A percentile compares a stretch with the other conserved stretches of the same genome.
Evolutionary conservation across 2,888 invertebrate species (phyloP).

Genomic region (Melieria picta): DNA sequence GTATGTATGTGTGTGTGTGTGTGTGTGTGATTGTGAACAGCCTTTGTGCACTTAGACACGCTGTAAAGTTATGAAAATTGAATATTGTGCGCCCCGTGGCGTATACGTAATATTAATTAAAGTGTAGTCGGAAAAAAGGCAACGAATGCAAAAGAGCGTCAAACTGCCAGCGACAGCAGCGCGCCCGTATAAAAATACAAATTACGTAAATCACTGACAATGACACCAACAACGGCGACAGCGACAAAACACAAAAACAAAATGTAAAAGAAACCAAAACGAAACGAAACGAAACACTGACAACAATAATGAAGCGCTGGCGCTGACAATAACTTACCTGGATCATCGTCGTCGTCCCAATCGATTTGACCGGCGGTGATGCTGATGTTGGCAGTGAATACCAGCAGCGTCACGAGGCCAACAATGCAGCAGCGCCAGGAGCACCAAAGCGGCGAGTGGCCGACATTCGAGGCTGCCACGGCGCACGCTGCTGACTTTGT

Average conservation of each 20-base stretch:
- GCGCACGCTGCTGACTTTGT: neutral
- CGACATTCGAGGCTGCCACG: neutral
- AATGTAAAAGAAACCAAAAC: too few relatives aligned
- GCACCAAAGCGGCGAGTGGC: conserved; percentile 32
- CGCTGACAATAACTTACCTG: conserved; percentile 60
- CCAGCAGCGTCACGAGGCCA: conserved; percentile 54
- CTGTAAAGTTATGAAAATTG: too few relatives aligned
- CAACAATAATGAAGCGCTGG: neutral
- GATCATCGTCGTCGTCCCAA: conserved; percentile 68
- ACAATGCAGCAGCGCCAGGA: conserved; percentile 53
- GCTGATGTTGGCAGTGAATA: conserved; percentile 58
- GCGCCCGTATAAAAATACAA: too few relatives aligned
- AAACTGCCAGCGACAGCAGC: too few relatives aligned
- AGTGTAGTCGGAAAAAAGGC: too few relatives aligned
- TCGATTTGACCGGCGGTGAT: conserved; percentile 66
- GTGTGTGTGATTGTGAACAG: too few relatives aligned
- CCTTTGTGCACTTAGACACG: too few relatives aligned
- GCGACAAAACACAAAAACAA: neutral
- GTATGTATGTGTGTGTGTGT: too few relatives aligned
- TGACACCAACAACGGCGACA: neutral
- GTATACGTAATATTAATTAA: too few relatives aligned
- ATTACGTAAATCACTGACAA: neutral
- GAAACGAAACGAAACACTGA: neutral
- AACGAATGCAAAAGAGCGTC: too few relatives aligned
- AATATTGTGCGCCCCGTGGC: too few relatives aligned